Base-by-base conservation (phyloP, 2,797 vertebrate species). In the Cetoscarus ocellatus region DNA sequence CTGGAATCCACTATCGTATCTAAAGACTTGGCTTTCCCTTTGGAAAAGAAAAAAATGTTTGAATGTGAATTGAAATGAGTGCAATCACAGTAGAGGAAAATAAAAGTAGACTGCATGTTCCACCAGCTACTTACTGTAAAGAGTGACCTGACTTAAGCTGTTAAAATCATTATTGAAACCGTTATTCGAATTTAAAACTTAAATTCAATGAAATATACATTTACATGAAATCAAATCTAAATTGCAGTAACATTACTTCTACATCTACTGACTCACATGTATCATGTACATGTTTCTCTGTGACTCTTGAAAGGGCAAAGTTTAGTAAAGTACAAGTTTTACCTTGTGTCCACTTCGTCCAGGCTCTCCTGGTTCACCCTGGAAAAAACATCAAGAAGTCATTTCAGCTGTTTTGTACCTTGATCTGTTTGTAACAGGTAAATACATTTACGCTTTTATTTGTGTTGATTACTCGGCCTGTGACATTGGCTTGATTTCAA, bases 321-420 rank as follows among this genome's bases (percentile, higher is more conserved):
- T 57, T 55, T 38, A 59, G 34, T 39, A 60, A 49, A 42, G 19
- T 62, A 48, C 35, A 61, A 7, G 17, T 11, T 4, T 93, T 98
- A 99, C 98, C 98, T 99, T 99, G 44, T 93, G 91, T 81, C 98
- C 98, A 60, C 96, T 89, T 54, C 95, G 94, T 54, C 98, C 98
- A 74, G 97, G 94, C 88, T 98, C 96, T 83, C 98, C 98, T 0
- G 98, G 98, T 93, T 99, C 98, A 19, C 98, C 98, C 98, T 99
- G 85, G 6, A 50, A 14, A 88, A 83, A 40, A 80, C 72, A 85
- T 71, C 76, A 49, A 82, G 10, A 45, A 0, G 38, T 56, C 1
- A 57, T 61, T 64, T 68, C 8, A 77, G 10, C 12, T 8, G 10
- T 13, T 61, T 58, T 0, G 52, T 49, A 58, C 73, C 4, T 42